A percentile compares a stretch with the other conserved stretches of the same genome.
phyloP scores from a whole-genome alignment of 2,888 invertebrate genomes.

The Amphipoea oculea region DNA sequence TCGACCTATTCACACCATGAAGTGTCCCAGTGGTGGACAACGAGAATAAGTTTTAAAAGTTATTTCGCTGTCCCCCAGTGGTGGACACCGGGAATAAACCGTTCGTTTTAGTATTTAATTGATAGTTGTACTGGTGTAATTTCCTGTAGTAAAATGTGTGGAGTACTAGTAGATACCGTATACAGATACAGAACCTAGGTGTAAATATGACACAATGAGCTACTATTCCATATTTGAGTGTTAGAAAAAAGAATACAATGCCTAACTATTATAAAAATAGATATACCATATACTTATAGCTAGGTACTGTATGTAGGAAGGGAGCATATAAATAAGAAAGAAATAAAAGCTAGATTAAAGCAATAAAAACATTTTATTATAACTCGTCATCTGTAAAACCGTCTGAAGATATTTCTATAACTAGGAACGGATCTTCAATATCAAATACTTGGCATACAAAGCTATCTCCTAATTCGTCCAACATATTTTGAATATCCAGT shows the following conservation, averaged over 20 bases:
- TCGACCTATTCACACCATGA: too few relatives aligned
- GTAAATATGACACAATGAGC: too few relatives aligned
- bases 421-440: conserved; percentile 79
- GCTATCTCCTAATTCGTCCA: conserved; percentile 74
- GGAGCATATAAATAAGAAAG: not conserved
- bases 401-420: conserved; percentile 82
- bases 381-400: conserved; percentile 70
- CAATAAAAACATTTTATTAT: conserved; percentile 39
- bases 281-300: not conserved
- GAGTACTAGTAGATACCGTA: too few relatives aligned
- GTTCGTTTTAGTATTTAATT: too few relatives aligned
- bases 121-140: too few relatives aligned
- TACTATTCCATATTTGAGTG: not conserved
- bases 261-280: not conserved
- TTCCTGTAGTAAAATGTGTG: too few relatives aligned
- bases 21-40: too few relatives aligned
- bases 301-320: not conserved
- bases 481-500: conserved; percentile 56
- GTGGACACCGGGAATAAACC: too few relatives aligned
- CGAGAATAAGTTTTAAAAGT: too few relatives aligned
- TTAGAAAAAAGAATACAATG: not conserved
- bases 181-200: too few relatives aligned
- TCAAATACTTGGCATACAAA: conserved; percentile 73
- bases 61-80: too few relatives aligned
- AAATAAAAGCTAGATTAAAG: not conserved